A percentile compares a stretch with the other conserved stretches of the same genome.
Conservation (phyloP, 2,797 vertebrate genomes). For the Capromys pilorides region DNA sequence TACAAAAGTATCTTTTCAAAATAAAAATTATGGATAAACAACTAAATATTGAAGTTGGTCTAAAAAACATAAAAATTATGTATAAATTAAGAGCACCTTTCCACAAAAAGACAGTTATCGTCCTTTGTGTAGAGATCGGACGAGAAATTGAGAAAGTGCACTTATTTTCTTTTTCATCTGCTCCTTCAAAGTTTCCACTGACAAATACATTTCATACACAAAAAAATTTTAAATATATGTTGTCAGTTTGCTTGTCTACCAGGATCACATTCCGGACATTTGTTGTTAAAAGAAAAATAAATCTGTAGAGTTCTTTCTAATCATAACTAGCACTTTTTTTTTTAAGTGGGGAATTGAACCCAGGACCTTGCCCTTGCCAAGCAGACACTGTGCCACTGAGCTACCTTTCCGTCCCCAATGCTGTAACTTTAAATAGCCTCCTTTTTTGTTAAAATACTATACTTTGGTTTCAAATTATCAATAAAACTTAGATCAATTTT, state of each 20-base stretch:
- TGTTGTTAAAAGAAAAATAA: background rate
- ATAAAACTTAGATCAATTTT: conserved; percentile 52
- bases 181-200: background rate
- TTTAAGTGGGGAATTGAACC: too few relatives aligned
- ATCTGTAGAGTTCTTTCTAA: background rate
- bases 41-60: background rate
- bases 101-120: background rate
- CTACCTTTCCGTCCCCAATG: background rate
- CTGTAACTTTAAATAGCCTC: background rate
- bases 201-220: background rate
- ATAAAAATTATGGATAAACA: background rate
- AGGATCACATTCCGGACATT: background rate
- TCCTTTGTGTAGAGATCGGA: background rate
- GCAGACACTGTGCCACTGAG: too few relatives aligned
- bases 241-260: background rate
- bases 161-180: conserved; percentile 1
- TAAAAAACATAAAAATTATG: background rate
- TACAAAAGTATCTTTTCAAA: background rate
- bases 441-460: conserved; percentile 56
- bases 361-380: too few relatives aligned
- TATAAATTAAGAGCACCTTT: background rate
- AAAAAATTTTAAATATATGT: background rate
- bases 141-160: background rate
- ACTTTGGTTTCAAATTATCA: conserved; percentile 57
- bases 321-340: background rate